These are phyloP conservation scores for Serilophus lunatus DNA, from an alignment of 2,113 vertebrate species.

Conservation along the genomic window DNA sequence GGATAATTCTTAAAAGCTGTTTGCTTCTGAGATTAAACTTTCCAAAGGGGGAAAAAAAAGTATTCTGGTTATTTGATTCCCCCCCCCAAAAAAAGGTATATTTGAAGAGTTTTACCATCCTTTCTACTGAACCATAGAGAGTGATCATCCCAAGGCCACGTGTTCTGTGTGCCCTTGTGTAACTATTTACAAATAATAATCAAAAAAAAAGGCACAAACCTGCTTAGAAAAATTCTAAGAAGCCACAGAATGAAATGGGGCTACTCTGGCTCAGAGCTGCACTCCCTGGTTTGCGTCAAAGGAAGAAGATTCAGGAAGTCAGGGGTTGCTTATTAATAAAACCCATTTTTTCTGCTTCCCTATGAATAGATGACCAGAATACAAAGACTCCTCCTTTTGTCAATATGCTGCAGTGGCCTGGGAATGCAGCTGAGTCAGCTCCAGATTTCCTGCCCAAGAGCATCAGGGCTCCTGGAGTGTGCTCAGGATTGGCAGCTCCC, in stretches of 20 bases:
- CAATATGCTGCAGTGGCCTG: background rate
- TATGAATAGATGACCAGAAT: accelerated
- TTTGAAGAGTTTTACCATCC: background rate
- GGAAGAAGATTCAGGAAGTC: background rate
- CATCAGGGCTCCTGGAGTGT: background rate
- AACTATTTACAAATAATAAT: background rate
- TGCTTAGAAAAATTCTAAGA: background rate
- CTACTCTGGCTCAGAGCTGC: background rate
- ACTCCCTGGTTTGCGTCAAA: accelerated
- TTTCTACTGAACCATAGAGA: background rate
- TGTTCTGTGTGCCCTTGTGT: background rate
- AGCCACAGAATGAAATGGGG: background rate
- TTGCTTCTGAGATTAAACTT: background rate
- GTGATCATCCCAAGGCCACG: background rate
- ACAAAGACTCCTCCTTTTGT: accelerated
- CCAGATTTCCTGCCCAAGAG: background rate
- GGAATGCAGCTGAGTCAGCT: background rate
- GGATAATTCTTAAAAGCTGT: background rate
- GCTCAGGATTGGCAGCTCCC: background rate
- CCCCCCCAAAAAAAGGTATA: background rate
- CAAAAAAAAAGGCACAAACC: background rate
- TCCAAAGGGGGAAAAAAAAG: accelerated
- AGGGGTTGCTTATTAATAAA: background rate
- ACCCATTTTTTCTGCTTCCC: background rate
- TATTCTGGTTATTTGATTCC: background rate